Evolutionary conservation across 2,888 invertebrate species (phyloP).

Genomic region (Leptopilina syphax): DNA sequence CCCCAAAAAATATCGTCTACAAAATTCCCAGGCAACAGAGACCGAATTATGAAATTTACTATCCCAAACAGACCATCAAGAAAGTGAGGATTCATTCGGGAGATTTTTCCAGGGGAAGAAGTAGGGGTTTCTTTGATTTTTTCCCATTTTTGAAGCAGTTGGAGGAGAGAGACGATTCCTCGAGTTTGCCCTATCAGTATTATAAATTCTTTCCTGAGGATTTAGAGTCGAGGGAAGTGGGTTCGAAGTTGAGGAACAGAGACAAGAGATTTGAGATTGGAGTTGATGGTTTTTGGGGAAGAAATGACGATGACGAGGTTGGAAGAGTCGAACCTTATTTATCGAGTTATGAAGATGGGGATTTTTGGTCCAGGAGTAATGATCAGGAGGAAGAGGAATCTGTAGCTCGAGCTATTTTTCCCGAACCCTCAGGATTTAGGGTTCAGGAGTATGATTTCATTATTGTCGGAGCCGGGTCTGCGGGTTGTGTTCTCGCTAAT

Average conservation of each 20-base stretch:
- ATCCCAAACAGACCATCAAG: neutral
- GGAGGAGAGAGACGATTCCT: neutral
- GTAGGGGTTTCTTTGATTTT: neutral
- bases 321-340: conserved; percentile 4
- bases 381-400: neutral
- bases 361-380: neutral
- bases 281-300: neutral
- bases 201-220: neutral
- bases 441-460: conserved; percentile 86
- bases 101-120: neutral
- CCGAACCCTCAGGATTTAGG: conserved; percentile 45
- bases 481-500: conserved; percentile 68
- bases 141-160: neutral
- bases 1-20: neutral
- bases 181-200: neutral
- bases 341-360: neutral
- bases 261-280: neutral
- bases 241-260: too few relatives aligned
- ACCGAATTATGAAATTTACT: neutral
- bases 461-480: conserved; percentile 91
- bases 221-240: neutral
- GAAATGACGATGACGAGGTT: neutral
- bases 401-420: conserved; percentile 43
- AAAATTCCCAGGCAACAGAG: neutral
- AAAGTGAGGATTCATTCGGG: neutral